A percentile compares a stretch with the other conserved stretches of the same genome.
phyloP scores from a whole-genome alignment of 2,113 vertebrate species.

The Cynocephalus volans region DNA sequence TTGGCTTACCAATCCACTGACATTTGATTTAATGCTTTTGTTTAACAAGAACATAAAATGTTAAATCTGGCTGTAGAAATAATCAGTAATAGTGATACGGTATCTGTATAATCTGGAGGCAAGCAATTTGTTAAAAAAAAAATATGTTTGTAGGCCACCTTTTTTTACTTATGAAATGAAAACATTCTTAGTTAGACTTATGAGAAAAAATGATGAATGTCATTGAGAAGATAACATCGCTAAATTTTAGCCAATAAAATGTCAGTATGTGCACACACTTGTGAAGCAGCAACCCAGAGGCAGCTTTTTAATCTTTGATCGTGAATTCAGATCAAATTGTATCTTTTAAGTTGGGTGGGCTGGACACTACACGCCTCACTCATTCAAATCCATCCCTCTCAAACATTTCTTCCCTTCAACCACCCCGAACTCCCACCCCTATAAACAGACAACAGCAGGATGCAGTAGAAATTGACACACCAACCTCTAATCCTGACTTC shows the following conservation, averaged over 20 bases:
- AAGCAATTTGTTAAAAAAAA: not conserved
- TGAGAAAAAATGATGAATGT: not conserved
- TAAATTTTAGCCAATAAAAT: constrained; percentile 44
- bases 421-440: not conserved
- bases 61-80: constrained; percentile 51
- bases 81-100: not conserved
- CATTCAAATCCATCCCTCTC: not conserved
- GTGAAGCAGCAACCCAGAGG: not conserved
- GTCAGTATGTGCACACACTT: not conserved
- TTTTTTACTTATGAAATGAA: constrained; percentile 59
- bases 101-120: not conserved
- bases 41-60: constrained; percentile 61
- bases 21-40: constrained; percentile 22
- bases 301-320: not conserved
- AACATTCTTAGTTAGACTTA: not conserved
- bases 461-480: not conserved
- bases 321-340: not conserved
- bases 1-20: constrained; percentile 9
- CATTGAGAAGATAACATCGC: not conserved
- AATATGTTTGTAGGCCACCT: not conserved
- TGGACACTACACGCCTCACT: not conserved
- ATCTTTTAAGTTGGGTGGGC: not conserved
- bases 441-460: not conserved
- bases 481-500: not conserved
- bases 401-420: not conserved